phyloP scores from a whole-genome alignment of 2,797 vertebrate genomes.

The Platyrinchus mystaceus region DNA sequence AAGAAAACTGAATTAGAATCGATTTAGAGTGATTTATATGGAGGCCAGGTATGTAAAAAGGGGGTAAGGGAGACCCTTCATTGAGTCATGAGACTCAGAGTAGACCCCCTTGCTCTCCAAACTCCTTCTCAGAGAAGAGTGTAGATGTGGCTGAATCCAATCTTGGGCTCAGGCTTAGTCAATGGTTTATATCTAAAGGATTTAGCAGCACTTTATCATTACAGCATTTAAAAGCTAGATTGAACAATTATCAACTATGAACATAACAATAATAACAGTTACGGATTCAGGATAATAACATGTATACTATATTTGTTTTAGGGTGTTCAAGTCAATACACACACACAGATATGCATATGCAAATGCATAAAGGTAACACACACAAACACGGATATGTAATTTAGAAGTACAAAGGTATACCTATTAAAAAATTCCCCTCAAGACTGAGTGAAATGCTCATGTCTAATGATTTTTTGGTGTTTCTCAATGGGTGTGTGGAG shows the following conservation, averaged over 20 bases:
- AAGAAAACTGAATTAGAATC: neutral
- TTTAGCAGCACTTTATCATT: neutral
- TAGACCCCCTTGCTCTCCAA: neutral
- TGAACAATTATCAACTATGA: neutral
- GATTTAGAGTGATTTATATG: neutral
- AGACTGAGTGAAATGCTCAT: neutral
- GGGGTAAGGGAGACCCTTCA: neutral
- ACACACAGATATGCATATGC: no score
- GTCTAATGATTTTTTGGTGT: neutral
- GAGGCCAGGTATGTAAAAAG: neutral
- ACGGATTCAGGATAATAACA: neutral
- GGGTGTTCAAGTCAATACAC: neutral
- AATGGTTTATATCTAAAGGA: neutral
- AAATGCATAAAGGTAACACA: neutral
- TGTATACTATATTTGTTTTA: neutral
- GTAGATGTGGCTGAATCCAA: neutral
- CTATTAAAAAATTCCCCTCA: neutral
- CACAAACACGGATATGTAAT: no score
- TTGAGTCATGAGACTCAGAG: neutral
- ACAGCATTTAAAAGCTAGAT: neutral
- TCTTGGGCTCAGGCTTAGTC: neutral
- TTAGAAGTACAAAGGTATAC: neutral
- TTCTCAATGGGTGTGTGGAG: neutral
- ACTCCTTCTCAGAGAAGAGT: neutral
- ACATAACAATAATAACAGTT: neutral